Conservation (phyloP, 2,113 vertebrate genomes). For the Addax nasomaculatus region DNA sequence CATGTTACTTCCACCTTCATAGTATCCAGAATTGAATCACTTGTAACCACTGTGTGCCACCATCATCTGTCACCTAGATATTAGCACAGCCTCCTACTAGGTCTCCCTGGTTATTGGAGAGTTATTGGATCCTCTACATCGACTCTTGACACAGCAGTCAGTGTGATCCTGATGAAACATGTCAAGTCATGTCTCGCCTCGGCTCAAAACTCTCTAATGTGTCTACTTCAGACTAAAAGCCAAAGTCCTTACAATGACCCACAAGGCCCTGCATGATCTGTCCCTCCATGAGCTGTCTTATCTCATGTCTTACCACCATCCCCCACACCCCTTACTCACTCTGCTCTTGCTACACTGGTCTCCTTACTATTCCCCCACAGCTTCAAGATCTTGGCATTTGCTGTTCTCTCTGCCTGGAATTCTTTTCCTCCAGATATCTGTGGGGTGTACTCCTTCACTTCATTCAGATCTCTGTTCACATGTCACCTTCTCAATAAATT, state of each 20-base stretch:
- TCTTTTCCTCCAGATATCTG: background rate
- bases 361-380: background rate
- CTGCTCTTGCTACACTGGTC: background rate
- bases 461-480: background rate
- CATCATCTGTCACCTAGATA: background rate
- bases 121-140: background rate
- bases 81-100: background rate
- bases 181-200: background rate
- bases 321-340: background rate
- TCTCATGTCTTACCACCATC: background rate
- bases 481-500: background rate
- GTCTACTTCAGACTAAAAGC: background rate
- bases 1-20: background rate
- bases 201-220: background rate
- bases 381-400: background rate
- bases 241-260: background rate
- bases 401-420: background rate
- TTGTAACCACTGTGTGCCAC: background rate
- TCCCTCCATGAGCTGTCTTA: background rate
- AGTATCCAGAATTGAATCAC: background rate
- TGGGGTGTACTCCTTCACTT: background rate
- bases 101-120: background rate
- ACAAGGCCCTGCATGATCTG: background rate
- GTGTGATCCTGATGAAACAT: background rate
- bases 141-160: background rate